Base-by-base conservation (phyloP, 2,113 vertebrate species). In the Cyprinodon brontotheroides region DNA sequence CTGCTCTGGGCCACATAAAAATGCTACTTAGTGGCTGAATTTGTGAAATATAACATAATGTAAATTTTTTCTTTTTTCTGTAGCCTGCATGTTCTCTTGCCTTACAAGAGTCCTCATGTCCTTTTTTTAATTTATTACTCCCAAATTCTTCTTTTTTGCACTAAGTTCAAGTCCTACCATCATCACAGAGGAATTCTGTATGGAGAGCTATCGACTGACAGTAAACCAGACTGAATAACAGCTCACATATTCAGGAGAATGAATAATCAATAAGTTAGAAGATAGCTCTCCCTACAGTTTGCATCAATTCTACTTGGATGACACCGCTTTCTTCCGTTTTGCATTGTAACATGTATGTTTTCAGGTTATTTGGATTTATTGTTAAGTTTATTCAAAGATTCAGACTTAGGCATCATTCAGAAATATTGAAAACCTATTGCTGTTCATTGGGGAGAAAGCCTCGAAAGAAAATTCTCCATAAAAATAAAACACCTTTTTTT, bases 121-220 rank as follows among this genome's bases (percentile, higher is more conserved):
- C 81, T 85, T n/a, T 79, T 90, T 91, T 75, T 91, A 90, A 92
- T 80, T 90, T 83, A 89, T 93, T 29, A 29, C 29, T 29, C 1
- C 29, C 29, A 29, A 29, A 29, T 29, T 29, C 29, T 29, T 29
- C 1, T 29, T 29, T 29, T 29, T 29, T 90, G 92, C 78, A 82
- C 70, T 29, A n/a, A 90, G 92, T 80, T 20, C 41, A 36, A 82
- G 82, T 77, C 75, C 82, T 57, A 29, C 57, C 70, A 80, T 74
- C 80, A 48, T 76, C 66, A 40, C n/a, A 81, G 17, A 81, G 68
- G 63, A 81, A 70, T 65, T 71, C 62, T 60, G 67, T 43, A 22
- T 61, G 66, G 74, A 69, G 43, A 76, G 45, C 70, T 7, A 60
- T 47, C 61, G 45, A 47, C 43, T 45, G 39, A 75, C 66, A 48